phyloP scores from a whole-genome alignment of 2,113 vertebrate species.

The Syngnathus scovelli region DNA sequence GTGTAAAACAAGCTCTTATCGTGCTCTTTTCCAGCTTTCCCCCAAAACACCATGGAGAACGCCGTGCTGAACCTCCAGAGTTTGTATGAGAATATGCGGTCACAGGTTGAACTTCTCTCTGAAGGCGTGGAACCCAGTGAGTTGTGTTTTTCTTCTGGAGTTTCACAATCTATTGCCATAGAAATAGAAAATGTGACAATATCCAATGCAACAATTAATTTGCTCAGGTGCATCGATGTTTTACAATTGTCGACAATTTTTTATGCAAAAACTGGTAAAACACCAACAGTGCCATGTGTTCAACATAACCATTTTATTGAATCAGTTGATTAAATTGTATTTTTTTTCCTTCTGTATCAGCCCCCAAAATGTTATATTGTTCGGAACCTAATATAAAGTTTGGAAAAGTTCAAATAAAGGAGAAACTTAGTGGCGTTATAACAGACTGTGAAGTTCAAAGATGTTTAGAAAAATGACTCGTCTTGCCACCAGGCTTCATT shows the following conservation, averaged over 20 bases:
- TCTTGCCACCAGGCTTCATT: conserved; percentile 78
- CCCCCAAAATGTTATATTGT: too few species aligned
- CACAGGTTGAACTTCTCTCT: conserved; percentile 79
- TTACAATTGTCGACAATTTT: too few species aligned
- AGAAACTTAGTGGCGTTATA: not conserved
- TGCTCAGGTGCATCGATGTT: too few species aligned
- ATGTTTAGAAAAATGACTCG: not conserved
- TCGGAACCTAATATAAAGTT: not conserved
- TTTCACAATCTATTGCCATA: not conserved
- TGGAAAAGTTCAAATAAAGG: not conserved
- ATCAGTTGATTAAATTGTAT: too few species aligned
- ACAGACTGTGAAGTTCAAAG: not conserved
- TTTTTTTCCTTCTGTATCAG: too few species aligned
- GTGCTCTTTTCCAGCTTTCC: not conserved
- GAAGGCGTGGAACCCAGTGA: conserved; percentile 86
- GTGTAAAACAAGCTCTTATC: too few species aligned
- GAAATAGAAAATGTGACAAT: not conserved
- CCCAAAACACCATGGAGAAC: conserved; percentile 74
- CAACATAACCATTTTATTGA: too few species aligned
- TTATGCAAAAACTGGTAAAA: too few species aligned
- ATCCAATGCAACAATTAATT: not conserved
- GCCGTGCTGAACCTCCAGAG: conserved; percentile 73
- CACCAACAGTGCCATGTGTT: too few species aligned
- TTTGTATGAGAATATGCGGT: conserved; percentile 76
- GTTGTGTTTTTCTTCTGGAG: conserved; percentile 47